Conservation (phyloP, 2,888 invertebrate species). For the Volucella bombylans region DNA sequence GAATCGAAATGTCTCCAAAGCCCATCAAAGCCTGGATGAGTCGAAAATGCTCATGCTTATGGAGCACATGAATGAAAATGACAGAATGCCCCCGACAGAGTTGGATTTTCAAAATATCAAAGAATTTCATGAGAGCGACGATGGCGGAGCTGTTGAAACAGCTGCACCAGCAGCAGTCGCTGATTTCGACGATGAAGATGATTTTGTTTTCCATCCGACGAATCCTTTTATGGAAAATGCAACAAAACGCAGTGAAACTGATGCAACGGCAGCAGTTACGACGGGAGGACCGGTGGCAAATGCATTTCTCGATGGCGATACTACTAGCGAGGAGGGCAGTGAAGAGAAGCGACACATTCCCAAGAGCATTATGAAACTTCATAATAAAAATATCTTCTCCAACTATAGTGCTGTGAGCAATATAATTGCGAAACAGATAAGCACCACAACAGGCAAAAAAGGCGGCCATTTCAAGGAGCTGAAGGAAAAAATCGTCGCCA, state of each 20-base stretch:
- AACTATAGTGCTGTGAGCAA: conserved; percentile 79
- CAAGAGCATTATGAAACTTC: conserved; percentile 77
- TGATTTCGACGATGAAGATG: conserved; percentile 50
- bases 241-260: conserved; percentile 47
- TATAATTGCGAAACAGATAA: conserved; percentile 80
- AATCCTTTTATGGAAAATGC: conserved; percentile 81
- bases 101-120: conserved; percentile 43
- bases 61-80: conserved; percentile 76
- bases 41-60: conserved; percentile 82
- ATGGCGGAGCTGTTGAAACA: conserved; percentile 1
- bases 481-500: conserved; percentile 84
- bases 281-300: conserved; percentile 7
- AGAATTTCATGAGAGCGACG: conserved; percentile 45
- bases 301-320: conserved; percentile 60
- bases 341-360: conserved; percentile 55
- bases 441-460: conserved; percentile 80
- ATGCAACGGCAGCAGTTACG: neutral
- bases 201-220: conserved; percentile 80
- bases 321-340: conserved; percentile 47
- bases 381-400: conserved; percentile 79
- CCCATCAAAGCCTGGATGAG: conserved; percentile 88
- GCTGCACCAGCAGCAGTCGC: neutral
- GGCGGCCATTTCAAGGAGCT: conserved; percentile 84
- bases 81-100: conserved; percentile 34
- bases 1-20: conserved; percentile 84